phyloP scores from a whole-genome alignment of 1,140 invertebrate species.

The Cepaea nemoralis region DNA sequence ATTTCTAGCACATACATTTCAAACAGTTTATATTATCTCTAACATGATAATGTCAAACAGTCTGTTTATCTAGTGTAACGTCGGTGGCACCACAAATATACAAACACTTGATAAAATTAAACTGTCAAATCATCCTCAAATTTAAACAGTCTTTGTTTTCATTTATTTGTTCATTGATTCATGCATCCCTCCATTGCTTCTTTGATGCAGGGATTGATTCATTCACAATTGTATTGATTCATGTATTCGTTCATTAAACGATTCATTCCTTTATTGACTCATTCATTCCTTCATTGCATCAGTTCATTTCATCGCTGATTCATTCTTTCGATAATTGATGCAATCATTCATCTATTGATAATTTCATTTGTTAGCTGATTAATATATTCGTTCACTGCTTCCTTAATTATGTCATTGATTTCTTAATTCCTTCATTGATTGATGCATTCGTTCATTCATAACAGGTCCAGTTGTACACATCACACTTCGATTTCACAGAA shows the following conservation, averaged over 20 bases:
- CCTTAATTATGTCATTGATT: not conserved
- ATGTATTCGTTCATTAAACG: conserved; percentile 1
- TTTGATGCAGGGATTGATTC: not conserved
- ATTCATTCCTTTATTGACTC: too few relatives aligned
- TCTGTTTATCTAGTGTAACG: too few relatives aligned
- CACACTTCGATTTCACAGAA: too few relatives aligned
- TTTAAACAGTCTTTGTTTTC: too few relatives aligned
- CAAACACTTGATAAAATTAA: too few relatives aligned
- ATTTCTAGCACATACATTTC: too few relatives aligned
- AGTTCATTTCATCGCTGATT: not conserved
- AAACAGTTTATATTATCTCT: too few relatives aligned
- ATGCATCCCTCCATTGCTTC: not conserved
- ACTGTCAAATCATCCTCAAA: too few relatives aligned
- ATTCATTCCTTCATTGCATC: not conserved
- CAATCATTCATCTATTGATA: not conserved
- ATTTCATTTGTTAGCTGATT: not conserved
- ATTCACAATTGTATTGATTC: not conserved
- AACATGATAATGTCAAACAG: too few relatives aligned
- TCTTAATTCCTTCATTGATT: not conserved
- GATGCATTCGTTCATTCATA: not conserved
- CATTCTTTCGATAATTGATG: not conserved
- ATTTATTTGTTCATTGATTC: conserved; percentile 6
- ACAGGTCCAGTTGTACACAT: too few relatives aligned
- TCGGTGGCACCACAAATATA: too few relatives aligned
- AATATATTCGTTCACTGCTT: not conserved